phyloP scores from a whole-genome alignment of 2,797 vertebrate genomes.

The Ciconia nigra region DNA sequence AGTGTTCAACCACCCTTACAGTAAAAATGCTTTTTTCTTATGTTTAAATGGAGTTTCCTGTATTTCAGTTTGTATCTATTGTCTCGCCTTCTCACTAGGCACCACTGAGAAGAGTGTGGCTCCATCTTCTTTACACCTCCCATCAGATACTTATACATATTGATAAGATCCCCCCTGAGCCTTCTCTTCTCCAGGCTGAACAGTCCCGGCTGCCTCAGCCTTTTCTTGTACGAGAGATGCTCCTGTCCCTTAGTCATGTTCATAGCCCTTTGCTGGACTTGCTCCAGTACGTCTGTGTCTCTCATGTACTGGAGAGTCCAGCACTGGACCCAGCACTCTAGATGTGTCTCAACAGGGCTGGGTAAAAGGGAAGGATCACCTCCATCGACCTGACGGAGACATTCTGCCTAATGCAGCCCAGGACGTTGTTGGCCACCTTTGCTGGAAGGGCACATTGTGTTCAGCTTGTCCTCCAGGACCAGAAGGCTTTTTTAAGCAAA shows the following conservation, averaged over 20 bases:
- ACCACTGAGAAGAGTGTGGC: background rate
- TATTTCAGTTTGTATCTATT: background rate
- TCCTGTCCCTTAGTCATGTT: background rate
- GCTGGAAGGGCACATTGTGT: background rate
- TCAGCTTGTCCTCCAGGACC: background rate
- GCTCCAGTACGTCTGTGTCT: background rate
- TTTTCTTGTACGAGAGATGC: background rate
- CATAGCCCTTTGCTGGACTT: background rate
- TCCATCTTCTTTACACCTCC: background rate
- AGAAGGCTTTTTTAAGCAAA: background rate
- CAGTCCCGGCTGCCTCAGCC: background rate
- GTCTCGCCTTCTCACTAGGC: background rate
- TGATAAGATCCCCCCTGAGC: background rate
- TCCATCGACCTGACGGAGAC: background rate
- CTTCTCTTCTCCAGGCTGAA: background rate
- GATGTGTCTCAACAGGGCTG: background rate
- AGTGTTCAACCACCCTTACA: background rate
- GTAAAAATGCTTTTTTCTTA: background rate
- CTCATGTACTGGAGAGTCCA: background rate
- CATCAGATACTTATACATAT: background rate
- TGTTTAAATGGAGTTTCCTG: background rate
- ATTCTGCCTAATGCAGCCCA: background rate
- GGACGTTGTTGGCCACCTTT: background rate
- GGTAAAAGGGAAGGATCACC: background rate
- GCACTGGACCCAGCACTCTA: background rate